These are phyloP conservation scores for Silurus asotus DNA, from an alignment of 2,113 vertebrate genomes.

Conservation along the genomic window DNA sequence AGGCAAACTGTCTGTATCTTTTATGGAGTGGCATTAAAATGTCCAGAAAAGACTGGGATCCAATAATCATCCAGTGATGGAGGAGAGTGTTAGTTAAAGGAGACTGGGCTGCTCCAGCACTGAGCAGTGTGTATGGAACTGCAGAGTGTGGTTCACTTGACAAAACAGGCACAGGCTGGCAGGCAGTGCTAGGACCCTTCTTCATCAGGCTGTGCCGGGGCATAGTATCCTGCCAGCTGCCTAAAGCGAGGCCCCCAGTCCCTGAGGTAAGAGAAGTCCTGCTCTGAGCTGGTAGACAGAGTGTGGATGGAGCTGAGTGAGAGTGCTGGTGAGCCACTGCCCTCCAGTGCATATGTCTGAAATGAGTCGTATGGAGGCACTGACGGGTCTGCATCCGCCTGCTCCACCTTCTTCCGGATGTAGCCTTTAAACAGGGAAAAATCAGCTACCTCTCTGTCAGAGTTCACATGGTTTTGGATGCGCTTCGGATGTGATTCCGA, in stretches of 20 bases:
- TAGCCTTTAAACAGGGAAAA: conserved; percentile 95
- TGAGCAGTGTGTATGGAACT: conserved; percentile 15
- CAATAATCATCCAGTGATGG: conserved; percentile 20
- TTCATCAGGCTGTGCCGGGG: conserved; percentile 78
- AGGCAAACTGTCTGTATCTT: conserved; percentile 24
- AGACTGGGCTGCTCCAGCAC: neutral
- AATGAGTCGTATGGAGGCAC: conserved; percentile 98
- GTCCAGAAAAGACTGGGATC: conserved; percentile 25
- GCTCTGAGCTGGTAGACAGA: conserved; percentile 87
- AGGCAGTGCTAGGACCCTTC: conserved; percentile 81
- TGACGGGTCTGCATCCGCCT: conserved; percentile 89
- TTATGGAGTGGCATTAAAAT: conserved; percentile 35
- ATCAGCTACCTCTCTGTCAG: conserved; percentile 73
- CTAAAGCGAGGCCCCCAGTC: conserved; percentile 94
- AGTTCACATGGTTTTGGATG: conserved; percentile 70
- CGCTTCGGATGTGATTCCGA: conserved; percentile 84
- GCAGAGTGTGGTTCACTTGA: conserved; percentile 42
- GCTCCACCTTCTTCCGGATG: conserved; percentile 94
- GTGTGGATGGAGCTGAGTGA: conserved; percentile 97
- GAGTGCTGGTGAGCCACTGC: conserved; percentile 83
- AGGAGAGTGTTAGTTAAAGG: conserved; percentile 43
- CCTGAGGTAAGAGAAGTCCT: conserved; percentile 95
- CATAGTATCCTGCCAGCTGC: conserved; percentile 91
- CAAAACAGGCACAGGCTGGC: conserved; percentile 26
- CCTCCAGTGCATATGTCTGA: conserved; percentile 98